A percentile compares a stretch with the other conserved stretches of the same genome.
Evolutionary conservation across 1,140 invertebrate genomes (phyloP).

Genomic region (Panagrolaimus sp.): DNA sequence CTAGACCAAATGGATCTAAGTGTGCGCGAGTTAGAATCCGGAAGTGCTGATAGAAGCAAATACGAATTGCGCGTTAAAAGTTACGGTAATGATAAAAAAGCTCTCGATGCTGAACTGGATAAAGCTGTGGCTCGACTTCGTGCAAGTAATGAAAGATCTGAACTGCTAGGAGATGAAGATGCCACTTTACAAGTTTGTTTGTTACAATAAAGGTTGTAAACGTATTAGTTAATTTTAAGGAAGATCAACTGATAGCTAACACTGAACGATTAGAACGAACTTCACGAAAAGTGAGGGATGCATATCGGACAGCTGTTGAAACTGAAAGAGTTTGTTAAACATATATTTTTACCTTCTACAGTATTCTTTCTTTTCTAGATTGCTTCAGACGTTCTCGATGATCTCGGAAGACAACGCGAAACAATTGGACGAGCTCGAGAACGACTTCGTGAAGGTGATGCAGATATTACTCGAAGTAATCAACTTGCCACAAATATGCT

Average conservation of each 20-base stretch:
- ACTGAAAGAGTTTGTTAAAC: slow-evolving; percentile 62
- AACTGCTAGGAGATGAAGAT: slow-evolving; percentile 54
- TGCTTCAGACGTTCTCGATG: slow-evolving; percentile 36
- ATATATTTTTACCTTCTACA: too few relatives aligned
- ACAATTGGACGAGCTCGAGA: slow-evolving; percentile 40
- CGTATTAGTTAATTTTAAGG: slow-evolving; percentile 66
- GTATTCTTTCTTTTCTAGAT: slow-evolving; percentile 12
- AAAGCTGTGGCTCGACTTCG: slow-evolving; percentile 52
- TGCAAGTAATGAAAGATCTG: slow-evolving; percentile 43
- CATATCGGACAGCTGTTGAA: slow-evolving; percentile 78
- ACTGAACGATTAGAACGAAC: slow-evolving; percentile 77
- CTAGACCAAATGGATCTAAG: slow-evolving; percentile 86
- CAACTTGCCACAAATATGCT: slow-evolving; percentile 43
- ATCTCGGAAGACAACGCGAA: slow-evolving; percentile 43
- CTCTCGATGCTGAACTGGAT: slow-evolving; percentile 67
- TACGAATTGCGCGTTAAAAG: slow-evolving; percentile 75
- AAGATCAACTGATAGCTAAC: slow-evolving; percentile 76
- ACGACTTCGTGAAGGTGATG: slow-evolving; percentile 43
- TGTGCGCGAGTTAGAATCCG: slow-evolving; percentile 71
- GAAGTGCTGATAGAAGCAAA: slow-evolving; percentile 66
- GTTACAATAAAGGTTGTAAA: slow-evolving; percentile 47
- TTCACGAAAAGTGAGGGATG: slow-evolving; percentile 73
- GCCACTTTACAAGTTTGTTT: slow-evolving; percentile 62
- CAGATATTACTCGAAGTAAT: slow-evolving; percentile 39
- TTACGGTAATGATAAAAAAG: slow-evolving; percentile 76